Evolutionary conservation across 2,113 vertebrate species (phyloP), one percentile per base, ranked within the genome.

Genomic region (Brachypodius melanocephalos): DNA sequence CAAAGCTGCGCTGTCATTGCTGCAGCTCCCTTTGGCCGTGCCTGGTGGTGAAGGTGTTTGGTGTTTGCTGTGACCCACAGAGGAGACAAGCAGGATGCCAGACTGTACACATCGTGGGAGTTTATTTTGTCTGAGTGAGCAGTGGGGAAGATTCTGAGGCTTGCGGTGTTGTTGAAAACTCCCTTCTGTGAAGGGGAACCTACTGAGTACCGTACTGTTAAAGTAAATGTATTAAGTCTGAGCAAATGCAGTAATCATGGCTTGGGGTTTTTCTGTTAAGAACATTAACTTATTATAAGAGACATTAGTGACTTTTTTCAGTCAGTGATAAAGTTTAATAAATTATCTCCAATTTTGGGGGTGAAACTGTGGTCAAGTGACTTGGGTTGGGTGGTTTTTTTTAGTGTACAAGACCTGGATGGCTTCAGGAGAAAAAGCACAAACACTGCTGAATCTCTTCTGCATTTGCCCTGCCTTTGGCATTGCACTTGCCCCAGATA

Each of bases 141-240:
- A 78, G 63, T 24, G 72, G 63, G 88, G 88, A 88, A 94, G 72
- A 52, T 55, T 71, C 38, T 29, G 48, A 96, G 78, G 89, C 92
- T 96, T 97, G 94, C 9, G 5, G 88, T 96, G 95, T 95, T 85
- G 87, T 84, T 93, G 88, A 94, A 87, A 95, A 88, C 66, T 98
- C 97, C 98, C 98, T 98, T 98, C 98, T 96, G 87, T 98, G 98
- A 98, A 98, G 98, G 98, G 97, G 97, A 97, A 97, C 81, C 36
- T 96, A 88, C 32, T 59, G 85, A 96, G 93, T 94, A 95, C 93
- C 80, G 3, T 98, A 97, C 96, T 63, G 25, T 93, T 94, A 89
- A 96, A 95, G 94, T 95, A 97, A 97, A 91, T 88, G 92, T 97
- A 93, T 92, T 85, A 68, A 95, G 93, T 96, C 95, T 96, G 89